phyloP scores from a whole-genome alignment of 2,797 vertebrate genomes.

The Gouania willdenowi region DNA sequence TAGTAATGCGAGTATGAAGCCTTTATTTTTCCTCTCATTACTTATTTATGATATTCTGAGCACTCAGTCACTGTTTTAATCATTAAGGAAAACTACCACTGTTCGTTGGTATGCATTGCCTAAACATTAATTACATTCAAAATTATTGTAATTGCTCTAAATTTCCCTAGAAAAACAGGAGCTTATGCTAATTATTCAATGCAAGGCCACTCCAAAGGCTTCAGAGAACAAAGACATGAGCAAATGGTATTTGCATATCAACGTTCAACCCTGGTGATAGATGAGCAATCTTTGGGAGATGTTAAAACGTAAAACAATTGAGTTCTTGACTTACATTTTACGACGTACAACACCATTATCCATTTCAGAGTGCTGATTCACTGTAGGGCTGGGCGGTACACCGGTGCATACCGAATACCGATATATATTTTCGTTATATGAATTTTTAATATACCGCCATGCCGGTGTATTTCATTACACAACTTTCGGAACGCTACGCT shows the following conservation, averaged over 20 bases:
- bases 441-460: no score
- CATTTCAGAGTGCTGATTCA: no score
- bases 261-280: slow-evolving; percentile 30
- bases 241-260: slow-evolving; percentile 45
- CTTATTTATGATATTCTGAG: slow-evolving; percentile 44
- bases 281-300: slow-evolving; percentile 32
- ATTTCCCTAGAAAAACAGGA: slow-evolving; percentile 50
- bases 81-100: slow-evolving; percentile 32
- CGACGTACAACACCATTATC: no score
- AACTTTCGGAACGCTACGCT: no score
- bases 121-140: slow-evolving; percentile 65
- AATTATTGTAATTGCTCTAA: slow-evolving; percentile 67
- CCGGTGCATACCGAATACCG: no score
- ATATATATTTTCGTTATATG: no score
- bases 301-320: no score
- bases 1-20: no score
- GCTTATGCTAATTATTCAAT: slow-evolving; percentile 43
- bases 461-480: no score
- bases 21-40: slow-evolving; percentile 4
- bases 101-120: slow-evolving; percentile 53
- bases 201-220: slow-evolving; percentile 37
- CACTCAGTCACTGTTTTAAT: slow-evolving; percentile 52
- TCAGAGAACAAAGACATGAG: slow-evolving; percentile 41
- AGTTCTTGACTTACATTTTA: no score
- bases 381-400: no score